Evolutionary conservation across 2,113 vertebrate genomes (phyloP).

Genomic region (Nycticryphes semicollaris): DNA sequence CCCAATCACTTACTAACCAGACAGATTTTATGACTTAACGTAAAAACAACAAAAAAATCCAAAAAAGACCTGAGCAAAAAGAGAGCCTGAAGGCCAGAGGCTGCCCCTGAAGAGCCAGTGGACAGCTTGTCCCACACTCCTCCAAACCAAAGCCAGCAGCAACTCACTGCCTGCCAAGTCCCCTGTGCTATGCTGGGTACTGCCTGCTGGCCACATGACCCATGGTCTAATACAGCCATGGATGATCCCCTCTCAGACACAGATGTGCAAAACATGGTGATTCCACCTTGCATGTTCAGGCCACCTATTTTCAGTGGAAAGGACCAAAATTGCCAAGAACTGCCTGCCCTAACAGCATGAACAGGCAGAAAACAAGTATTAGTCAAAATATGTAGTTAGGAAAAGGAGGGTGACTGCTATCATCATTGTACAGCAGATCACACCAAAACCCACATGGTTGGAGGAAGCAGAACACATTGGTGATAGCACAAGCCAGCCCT

Average conservation of each 20-base stretch:
- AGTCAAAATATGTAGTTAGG: not conserved
- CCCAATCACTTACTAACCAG: not conserved
- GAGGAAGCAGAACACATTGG: not conserved
- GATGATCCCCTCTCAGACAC: not conserved
- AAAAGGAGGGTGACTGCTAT: not conserved
- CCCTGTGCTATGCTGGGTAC: not conserved
- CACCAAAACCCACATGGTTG: accelerated
- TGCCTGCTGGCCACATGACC: not conserved
- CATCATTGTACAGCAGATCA: not conserved
- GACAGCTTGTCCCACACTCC: not conserved
- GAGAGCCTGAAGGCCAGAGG: not conserved
- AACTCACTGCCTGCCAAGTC: not conserved
- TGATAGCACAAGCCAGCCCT: not conserved
- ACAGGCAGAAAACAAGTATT: not conserved
- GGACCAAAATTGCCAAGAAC: not conserved
- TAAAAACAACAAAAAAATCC: not conserved
- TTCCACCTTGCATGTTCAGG: not conserved
- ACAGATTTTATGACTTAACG: not conserved
- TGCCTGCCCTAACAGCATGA: not conserved
- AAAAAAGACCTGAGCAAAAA: not conserved
- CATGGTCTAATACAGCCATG: not conserved
- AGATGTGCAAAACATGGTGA: not conserved
- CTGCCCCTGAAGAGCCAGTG: not conserved
- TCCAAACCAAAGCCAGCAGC: not conserved
- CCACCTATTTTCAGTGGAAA: not conserved